These are phyloP conservation scores for Tiliqua scincoides DNA, from an alignment of 2,113 vertebrate genomes.

Conservation along the genomic window DNA sequence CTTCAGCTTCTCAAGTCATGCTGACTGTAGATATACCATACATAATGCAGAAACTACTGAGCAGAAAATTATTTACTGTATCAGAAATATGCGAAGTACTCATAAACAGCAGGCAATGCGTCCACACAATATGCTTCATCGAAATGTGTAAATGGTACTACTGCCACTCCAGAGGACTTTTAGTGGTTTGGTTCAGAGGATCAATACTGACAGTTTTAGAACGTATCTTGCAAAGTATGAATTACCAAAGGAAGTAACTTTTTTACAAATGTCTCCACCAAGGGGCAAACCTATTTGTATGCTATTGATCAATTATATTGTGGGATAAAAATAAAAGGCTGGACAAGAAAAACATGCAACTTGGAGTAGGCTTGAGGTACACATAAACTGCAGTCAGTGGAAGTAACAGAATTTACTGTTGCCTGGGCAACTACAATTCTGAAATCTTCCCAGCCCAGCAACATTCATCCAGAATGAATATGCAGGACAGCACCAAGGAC, in stretches of 20 bases:
- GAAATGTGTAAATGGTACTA: conserved; percentile 44
- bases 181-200: conserved; percentile 27
- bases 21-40: neutral
- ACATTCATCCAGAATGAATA: neutral
- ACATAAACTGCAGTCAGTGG: neutral
- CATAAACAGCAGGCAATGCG: neutral
- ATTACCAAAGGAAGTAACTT: conserved; percentile 23
- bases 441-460: neutral
- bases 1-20: neutral
- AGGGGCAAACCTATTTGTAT: neutral
- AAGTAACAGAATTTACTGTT: neutral
- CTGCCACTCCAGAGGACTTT: conserved; percentile 31
- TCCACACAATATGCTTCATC: conserved; percentile 22
- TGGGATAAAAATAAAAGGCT: neutral
- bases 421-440: neutral
- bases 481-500: neutral
- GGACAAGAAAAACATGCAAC: neutral
- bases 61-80: conserved; percentile 34
- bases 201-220: conserved; percentile 38
- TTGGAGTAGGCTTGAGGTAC: neutral
- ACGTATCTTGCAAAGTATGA: conserved; percentile 35
- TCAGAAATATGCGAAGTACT: conserved; percentile 30
- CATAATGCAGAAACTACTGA: neutral
- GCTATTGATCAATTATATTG: neutral
- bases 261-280: conserved; percentile 28